Base-by-base conservation (phyloP, 2,797 vertebrate genomes). In the Poeciliopsis turneri region DNA sequence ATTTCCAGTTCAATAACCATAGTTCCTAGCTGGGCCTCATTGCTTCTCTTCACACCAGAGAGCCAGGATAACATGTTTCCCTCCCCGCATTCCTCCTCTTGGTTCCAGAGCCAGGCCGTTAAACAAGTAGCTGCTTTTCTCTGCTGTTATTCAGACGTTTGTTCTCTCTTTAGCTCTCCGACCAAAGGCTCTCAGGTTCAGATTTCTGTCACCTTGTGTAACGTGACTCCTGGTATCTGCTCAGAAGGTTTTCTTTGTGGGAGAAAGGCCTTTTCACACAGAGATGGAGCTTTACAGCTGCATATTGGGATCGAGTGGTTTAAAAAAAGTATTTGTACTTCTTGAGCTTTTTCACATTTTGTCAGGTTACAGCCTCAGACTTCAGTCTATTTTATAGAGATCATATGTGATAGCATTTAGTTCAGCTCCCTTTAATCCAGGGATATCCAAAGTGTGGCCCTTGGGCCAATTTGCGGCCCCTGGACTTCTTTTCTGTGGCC, bases 71-170 rank as follows among this genome's bases (percentile, higher is more conserved):
- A 90, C 90, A 78, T 77, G 90, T 86, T 84, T 78, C 76, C 84
- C 84, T 81, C 76, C 78, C 73, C 83, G 84, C 89, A 90, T 93
- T 94, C 90, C 86, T 87, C 77, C 80, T 64, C 85, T 82, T 76
- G 72, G 92, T 91, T 91, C 86, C 87, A 81, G 82, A 84, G 90
- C 85, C 74, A 85, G 86, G 85, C 78, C 78, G 84, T 88, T 84
- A 90, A 92, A 93, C 88, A 88, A 87, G 80, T 86, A 87, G 53
- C 45, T 87, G 86, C 86, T 92, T 93, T 87, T 86, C 84, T 85
- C 83, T 72, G 88, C 81, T 83, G 75, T 71, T 79, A 74, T 87
- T 86, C 76, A 84, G 77, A 88, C 87, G 82, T 86, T 90, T 88
- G 87, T 85, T 78, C 45, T 18, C 76, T 46, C 75, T 86, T 85